Evolutionary conservation across 2,797 vertebrate species (phyloP).

Genomic region (Bothrops alternatus): DNA sequence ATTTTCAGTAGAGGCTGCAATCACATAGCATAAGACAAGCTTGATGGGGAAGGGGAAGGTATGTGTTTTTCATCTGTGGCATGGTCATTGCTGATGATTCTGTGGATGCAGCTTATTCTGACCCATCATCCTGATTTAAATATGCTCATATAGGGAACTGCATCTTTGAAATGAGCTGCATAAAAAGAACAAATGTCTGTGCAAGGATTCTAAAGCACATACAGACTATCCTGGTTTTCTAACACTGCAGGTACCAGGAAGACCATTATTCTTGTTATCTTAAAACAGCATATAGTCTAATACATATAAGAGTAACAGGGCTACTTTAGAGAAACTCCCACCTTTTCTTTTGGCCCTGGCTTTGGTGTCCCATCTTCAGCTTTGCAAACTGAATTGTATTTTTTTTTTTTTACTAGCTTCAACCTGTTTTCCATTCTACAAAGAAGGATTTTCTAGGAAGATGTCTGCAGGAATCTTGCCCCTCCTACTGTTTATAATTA

Average conservation of each 20-base stretch:
- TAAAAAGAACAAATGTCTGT: neutral
- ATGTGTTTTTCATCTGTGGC: neutral
- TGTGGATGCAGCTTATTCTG: neutral
- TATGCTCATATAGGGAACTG: too few species aligned
- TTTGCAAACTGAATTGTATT: neutral
- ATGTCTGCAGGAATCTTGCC: neutral
- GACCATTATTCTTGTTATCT: neutral
- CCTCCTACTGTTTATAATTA: conserved; percentile 14
- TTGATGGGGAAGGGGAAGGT: too few species aligned
- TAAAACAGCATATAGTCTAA: neutral
- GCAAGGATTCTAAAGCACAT: neutral
- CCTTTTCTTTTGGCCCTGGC: neutral
- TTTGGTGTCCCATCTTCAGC: neutral
- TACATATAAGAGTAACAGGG: neutral
- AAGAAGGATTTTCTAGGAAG: neutral
- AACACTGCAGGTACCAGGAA: neutral
- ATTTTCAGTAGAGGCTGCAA: neutral
- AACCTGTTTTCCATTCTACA: neutral
- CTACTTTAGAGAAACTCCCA: neutral
- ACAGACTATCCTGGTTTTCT: neutral
- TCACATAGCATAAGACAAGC: neutral
- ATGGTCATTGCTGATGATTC: neutral
- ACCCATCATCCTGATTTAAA: neutral
- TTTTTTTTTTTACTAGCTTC: neutral
- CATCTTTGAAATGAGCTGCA: neutral